Base-by-base conservation (phyloP, 2,888 invertebrate species). In the Eupelmus urozonus region DNA sequence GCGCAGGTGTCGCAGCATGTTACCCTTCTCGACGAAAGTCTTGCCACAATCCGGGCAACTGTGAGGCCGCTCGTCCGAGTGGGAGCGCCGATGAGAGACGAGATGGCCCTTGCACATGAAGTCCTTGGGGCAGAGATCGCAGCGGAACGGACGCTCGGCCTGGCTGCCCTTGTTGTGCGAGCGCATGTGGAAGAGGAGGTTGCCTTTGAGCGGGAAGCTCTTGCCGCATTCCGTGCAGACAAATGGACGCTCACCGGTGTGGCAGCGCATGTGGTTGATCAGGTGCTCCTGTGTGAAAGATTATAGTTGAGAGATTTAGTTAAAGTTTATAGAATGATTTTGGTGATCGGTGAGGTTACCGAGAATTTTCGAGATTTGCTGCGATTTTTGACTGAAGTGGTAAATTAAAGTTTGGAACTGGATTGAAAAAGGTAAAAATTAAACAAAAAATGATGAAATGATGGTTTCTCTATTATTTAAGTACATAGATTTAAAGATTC, bases 91-190 rank as follows among this genome's bases (percentile, higher is more conserved):
- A 87, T 96, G 96, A n/a, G 95, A 93, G 70, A 95, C 95, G 83
- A 96, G 91, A 89, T 96, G 96, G 91, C 96, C 96, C 92, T 96
- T 96, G 90, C 96, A 96, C 92, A 96, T 94, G 88, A 96, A 96
- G 88, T 95, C 95, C 89, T 96, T 96, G 59, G 95, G 95, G 86
- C 96, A 96, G 71, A 96, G 91, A 84, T 96, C 96, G 87, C 96
- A 96, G 71, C 94, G 92, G 90, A 95, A 96, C 1, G 93, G 93
- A 75, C 94, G 91, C 82, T 93, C 93, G 78, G 92, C 93, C 81
- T 92, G 92, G 82, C 92, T 92, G 42, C 93, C 92, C 88, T 96
- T 96, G 85, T 95, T 95, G 90, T 96, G 96, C 82, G 96, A 96
- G 78, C 96, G 93, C 90, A 96, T 95, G 89, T 96, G 96, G 91